Percentiles rank a stretch among this genome's conserved stretches.
phyloP scores from a whole-genome alignment of 2,888 invertebrate species.

The Cheilosia impressa region DNA sequence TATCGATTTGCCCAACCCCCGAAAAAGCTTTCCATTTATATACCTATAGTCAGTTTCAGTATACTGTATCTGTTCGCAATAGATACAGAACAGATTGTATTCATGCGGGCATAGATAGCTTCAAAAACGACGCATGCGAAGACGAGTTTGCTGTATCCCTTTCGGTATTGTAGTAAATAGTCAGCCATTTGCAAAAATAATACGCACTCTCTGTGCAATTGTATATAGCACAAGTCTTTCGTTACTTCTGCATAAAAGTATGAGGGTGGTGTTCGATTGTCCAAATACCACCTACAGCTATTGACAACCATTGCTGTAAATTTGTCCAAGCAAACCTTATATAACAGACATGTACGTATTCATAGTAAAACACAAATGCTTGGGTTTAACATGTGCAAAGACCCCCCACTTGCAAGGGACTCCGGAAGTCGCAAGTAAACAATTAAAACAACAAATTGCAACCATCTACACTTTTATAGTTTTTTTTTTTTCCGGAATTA shows the following conservation, averaged over 20 bases:
- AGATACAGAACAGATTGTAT: conserved; percentile 27
- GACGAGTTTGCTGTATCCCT: conserved; percentile 5
- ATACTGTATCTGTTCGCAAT: background rate
- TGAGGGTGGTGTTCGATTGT: conserved; percentile 25
- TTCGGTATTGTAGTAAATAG: conserved; percentile 12
- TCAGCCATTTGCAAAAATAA: conserved; percentile 60
- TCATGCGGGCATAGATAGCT: background rate
- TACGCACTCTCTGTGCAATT: too few species aligned
- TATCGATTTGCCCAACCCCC: conserved; percentile 49
- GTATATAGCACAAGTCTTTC: too few species aligned
- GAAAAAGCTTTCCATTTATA: background rate
- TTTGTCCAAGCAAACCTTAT: background rate
- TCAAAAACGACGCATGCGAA: conserved; percentile 51
- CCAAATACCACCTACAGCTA: conserved; percentile 8
- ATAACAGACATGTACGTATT: background rate
- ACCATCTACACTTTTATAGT: conserved; percentile 44
- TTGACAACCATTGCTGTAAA: conserved; percentile 6
- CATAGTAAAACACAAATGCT: background rate
- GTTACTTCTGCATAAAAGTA: background rate
- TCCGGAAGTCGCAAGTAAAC: conserved; percentile 68
- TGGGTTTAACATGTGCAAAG: conserved; percentile 11
- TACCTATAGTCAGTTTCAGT: too few species aligned
- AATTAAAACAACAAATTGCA: conserved; percentile 57
- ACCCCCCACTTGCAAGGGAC: conserved; percentile 50
- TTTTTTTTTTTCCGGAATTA: conserved; percentile 46